Percentiles rank a stretch among this genome's conserved stretches.
phyloP scores from a whole-genome alignment of 1,140 invertebrate genomes.

The Panagrolaimus sp. region DNA sequence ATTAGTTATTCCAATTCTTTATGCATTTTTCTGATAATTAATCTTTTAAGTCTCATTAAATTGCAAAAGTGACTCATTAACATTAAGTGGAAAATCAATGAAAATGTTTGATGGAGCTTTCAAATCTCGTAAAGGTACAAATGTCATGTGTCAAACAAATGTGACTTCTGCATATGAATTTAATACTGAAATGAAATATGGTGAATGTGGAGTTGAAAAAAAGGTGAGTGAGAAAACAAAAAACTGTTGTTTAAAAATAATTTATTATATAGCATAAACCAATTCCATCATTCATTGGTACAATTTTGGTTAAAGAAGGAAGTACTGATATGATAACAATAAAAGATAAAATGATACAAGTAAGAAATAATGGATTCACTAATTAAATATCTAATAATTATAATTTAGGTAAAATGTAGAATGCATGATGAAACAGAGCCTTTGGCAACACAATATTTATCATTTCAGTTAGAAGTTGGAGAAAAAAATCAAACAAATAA shows the following conservation, averaged over 20 bases:
- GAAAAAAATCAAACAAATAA: neutral
- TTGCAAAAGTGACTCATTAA: constrained; percentile 10
- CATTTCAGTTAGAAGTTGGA: constrained; percentile 2
- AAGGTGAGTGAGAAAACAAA: too few relatives aligned
- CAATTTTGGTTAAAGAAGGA: neutral
- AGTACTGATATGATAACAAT: constrained; percentile 5
- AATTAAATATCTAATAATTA: too few relatives aligned
- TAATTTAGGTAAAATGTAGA: constrained; percentile 7
- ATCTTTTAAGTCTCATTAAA: constrained; percentile 7
- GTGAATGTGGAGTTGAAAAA: constrained; percentile 2
- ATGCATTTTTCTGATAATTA: neutral
- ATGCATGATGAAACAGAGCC: constrained; percentile 9
- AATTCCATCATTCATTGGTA: neutral
- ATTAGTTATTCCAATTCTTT: neutral
- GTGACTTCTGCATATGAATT: constrained; percentile 8
- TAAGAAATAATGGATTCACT: neutral
- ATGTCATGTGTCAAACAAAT: constrained; percentile 9
- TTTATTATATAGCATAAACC: neutral
- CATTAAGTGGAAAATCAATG: constrained; percentile 7
- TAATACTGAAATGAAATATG: constrained; percentile 7
- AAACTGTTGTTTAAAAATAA: too few relatives aligned
- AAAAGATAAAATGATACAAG: constrained; percentile 15
- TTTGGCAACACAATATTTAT: constrained; percentile 1
- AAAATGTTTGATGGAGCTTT: constrained; percentile 12
- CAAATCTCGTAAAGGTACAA: constrained; percentile 5